Conservation (phyloP, 2,797 vertebrate species). For the Acrossocheilus wenchowensis region DNA sequence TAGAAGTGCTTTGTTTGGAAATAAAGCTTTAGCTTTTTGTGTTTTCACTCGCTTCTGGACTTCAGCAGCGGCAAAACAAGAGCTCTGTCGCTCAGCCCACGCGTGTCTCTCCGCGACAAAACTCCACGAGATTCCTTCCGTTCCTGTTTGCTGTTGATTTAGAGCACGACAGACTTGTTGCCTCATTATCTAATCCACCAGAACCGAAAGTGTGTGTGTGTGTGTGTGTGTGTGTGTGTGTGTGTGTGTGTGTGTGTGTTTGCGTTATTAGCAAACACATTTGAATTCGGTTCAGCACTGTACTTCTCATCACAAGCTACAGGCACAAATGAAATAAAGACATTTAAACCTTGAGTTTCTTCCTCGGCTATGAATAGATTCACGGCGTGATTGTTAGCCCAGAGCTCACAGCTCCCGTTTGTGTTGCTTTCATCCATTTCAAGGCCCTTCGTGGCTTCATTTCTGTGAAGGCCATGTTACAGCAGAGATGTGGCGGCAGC, state of each 20-base stretch:
- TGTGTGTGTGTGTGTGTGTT: conserved; percentile 29
- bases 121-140: conserved; percentile 37
- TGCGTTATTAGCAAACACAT: conserved; percentile 12
- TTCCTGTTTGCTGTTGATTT: conserved; percentile 39
- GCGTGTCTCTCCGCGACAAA: conserved; percentile 18
- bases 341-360: conserved; percentile 33
- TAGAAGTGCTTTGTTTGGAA: conserved; percentile 69
- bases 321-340: neutral
- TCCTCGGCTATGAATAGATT: conserved; percentile 30
- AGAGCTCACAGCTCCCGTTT: neutral
- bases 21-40: conserved; percentile 54
- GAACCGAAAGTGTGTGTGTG: conserved; percentile 15
- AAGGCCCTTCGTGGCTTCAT: conserved; percentile 41
- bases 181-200: neutral
- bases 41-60: conserved; percentile 33
- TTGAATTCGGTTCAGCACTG: neutral
- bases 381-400: conserved; percentile 18
- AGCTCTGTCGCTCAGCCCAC: conserved; percentile 33
- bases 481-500: conserved; percentile 41
- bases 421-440: conserved; percentile 37
- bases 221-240: conserved; percentile 31
- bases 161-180: neutral
- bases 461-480: conserved; percentile 43
- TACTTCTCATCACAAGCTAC: neutral
- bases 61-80: conserved; percentile 26